These are phyloP conservation scores for Eudasyphora cyanicolor DNA, from an alignment of 2,888 invertebrate genomes.

Conservation along the genomic window DNA sequence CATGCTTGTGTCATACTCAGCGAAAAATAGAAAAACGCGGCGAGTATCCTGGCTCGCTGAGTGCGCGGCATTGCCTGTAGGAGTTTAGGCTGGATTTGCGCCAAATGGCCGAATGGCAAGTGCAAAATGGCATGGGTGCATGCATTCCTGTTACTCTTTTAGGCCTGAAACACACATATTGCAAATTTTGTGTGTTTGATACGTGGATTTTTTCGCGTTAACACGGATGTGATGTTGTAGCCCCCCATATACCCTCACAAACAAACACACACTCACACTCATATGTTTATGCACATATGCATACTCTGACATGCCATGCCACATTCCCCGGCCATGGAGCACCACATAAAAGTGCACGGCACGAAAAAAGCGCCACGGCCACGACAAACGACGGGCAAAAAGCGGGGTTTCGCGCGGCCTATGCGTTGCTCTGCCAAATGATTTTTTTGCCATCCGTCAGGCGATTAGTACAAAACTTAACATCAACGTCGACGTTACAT, in stretches of 20 bases:
- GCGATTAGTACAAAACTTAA: constrained; percentile 78
- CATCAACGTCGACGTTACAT: constrained; percentile 78
- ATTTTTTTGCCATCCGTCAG: constrained; percentile 72
- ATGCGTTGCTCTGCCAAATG: constrained; percentile 72
- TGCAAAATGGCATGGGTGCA: constrained; percentile 17
- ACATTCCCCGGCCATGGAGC: constrained; percentile 25
- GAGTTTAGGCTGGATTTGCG: constrained; percentile 42
- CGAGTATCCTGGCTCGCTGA: not conserved
- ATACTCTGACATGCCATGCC: constrained; percentile 30
- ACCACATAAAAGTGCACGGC: constrained; percentile 33
- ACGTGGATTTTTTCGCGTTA: constrained; percentile 64
- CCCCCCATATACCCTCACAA: not conserved
- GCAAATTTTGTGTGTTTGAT: constrained; percentile 39
- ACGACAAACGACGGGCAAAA: constrained; percentile 45
- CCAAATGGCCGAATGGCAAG: not conserved
- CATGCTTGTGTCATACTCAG: not conserved
- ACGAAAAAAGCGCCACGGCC: constrained; percentile 28
- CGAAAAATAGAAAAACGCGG: not conserved
- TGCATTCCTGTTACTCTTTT: constrained; percentile 19
- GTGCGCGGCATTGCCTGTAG: constrained; percentile 45
- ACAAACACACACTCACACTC: not conserved
- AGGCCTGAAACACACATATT: constrained; percentile 56
- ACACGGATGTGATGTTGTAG: constrained; percentile 1
- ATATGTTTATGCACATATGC: not conserved
- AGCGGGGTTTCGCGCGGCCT: constrained; percentile 67